Evolutionary conservation across 2,797 vertebrate genomes (phyloP).

Genomic region (Lacerta agilis): DNA sequence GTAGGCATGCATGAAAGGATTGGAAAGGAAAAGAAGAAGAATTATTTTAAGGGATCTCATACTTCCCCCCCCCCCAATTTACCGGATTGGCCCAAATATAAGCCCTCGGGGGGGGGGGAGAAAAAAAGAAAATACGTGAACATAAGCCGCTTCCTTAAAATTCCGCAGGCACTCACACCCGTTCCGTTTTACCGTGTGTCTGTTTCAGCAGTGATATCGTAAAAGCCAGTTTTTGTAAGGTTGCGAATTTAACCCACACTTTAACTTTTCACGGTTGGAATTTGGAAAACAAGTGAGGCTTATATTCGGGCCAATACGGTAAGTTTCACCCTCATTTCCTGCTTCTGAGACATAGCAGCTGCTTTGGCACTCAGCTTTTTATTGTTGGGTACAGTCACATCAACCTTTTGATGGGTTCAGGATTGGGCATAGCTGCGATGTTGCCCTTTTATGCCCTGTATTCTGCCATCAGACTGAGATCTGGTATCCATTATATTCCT

Average conservation of each 20-base stretch:
- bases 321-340: not conserved
- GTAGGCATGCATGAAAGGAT: not conserved
- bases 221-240: no score
- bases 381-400: not conserved
- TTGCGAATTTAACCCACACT: no score
- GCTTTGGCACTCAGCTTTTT: not conserved
- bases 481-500: not conserved
- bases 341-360: not conserved
- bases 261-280: no score
- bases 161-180: no score
- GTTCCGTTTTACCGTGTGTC: no score
- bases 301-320: no score
- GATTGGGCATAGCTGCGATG: not conserved
- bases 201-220: no score
- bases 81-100: no score
- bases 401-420: not conserved
- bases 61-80: no score
- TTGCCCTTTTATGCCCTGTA: not conserved
- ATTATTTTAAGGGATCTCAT: not conserved
- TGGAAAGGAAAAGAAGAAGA: not conserved
- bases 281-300: no score
- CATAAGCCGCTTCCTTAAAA: no score
- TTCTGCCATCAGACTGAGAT: not conserved
- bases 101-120: accelerated
- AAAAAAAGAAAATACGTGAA: no score